phyloP scores from a whole-genome alignment of 2,797 vertebrate species.

The Myotis planiceps region DNA sequence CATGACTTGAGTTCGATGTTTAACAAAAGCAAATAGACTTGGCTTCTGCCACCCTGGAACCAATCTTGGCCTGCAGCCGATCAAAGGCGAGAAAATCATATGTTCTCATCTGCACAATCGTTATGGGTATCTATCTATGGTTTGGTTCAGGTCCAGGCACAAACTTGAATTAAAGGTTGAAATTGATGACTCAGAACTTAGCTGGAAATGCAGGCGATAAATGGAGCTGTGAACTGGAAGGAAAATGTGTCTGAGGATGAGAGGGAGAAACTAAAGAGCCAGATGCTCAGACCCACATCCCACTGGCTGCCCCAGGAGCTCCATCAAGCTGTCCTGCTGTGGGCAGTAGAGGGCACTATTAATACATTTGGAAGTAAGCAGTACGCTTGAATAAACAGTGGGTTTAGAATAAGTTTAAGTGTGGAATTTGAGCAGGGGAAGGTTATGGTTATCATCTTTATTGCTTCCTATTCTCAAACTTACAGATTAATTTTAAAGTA shows the following conservation, averaged over 20 bases:
- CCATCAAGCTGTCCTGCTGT: background rate
- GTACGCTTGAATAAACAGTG: background rate
- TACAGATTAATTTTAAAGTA: background rate
- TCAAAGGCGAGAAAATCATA: constrained; percentile 49
- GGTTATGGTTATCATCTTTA: background rate
- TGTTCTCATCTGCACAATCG: constrained; percentile 61
- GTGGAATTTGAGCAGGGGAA: background rate
- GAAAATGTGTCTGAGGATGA: background rate
- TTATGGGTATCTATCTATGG: constrained; percentile 62
- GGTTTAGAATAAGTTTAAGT: background rate
- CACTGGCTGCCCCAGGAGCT: background rate
- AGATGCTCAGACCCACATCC: background rate
- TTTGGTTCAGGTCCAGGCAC: constrained; percentile 74
- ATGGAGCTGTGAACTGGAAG: constrained; percentile 43
- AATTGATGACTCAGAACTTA: constrained; percentile 75
- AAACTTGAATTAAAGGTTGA: constrained; percentile 72
- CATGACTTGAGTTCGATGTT: constrained; percentile 37
- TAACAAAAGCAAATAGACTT: constrained; percentile 68
- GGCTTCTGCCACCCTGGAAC: constrained; percentile 47
- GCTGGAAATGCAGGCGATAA: constrained; percentile 49
- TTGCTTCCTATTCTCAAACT: background rate
- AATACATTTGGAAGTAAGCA: constrained; percentile 52
- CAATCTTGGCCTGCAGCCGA: constrained; percentile 35
- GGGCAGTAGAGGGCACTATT: constrained; percentile 78
- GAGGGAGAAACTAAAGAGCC: background rate